Evolutionary conservation across 2,113 vertebrate genomes (phyloP).

Genomic region (Saguinus imperator): DNA sequence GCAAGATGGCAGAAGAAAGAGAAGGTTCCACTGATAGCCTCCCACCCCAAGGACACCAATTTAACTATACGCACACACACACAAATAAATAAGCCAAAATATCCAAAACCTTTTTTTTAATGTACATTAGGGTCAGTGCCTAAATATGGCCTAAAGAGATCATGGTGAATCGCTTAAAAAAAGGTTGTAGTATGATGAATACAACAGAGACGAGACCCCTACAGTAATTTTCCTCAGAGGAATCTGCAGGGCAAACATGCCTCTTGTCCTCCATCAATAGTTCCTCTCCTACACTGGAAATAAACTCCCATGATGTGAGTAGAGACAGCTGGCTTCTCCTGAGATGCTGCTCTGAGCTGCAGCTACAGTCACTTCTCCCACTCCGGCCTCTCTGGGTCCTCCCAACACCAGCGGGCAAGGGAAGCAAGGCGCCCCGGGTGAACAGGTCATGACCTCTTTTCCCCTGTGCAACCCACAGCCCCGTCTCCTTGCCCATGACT

Average conservation of each 20-base stretch:
- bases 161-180: too few relatives aligned
- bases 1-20: too few relatives aligned
- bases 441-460: neutral
- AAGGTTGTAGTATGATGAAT: neutral
- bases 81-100: neutral
- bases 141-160: neutral
- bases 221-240: neutral
- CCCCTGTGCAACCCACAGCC: neutral
- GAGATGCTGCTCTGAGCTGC: too few relatives aligned
- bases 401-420: neutral
- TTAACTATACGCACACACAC: too few relatives aligned
- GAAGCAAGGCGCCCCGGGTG: neutral
- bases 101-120: neutral
- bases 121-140: neutral
- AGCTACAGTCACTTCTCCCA: neutral
- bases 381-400: neutral
- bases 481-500: too few relatives aligned
- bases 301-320: rapidly evolving
- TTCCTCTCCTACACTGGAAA: neutral
- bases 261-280: neutral
- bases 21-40: too few relatives aligned
- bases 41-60: too few relatives aligned
- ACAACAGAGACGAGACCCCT: neutral
- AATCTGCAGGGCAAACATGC: too few relatives aligned
- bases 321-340: neutral